phyloP scores from a whole-genome alignment of 2,888 invertebrate species.

The Eudasyphora cyanicolor region DNA sequence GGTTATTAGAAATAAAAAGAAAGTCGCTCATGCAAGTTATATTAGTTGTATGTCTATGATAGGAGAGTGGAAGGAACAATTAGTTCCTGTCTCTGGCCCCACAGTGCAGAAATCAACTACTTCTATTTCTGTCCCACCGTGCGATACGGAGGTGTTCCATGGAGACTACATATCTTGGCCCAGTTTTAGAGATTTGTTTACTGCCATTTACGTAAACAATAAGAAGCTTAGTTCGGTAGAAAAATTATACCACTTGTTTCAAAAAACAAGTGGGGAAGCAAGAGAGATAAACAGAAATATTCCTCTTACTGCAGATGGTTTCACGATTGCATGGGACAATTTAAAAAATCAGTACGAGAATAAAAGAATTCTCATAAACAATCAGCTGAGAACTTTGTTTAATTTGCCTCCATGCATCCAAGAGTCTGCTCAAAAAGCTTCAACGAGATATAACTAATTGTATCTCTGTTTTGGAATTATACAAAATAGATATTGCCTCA shows the following conservation, averaged over 20 bases:
- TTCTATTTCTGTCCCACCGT: not conserved
- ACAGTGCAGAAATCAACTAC: not conserved
- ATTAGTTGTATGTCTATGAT: not conserved
- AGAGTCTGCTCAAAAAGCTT: not conserved
- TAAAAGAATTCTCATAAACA: no score
- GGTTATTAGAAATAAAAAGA: not conserved
- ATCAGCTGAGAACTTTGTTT: no score
- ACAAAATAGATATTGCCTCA: not conserved
- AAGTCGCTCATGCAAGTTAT: not conserved
- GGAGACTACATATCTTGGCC: not conserved
- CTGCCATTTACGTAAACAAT: no score
- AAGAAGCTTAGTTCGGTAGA: not conserved
- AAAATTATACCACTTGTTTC: no score
- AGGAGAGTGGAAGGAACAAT: not conserved
- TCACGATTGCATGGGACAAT: no score
- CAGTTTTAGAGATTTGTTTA: not conserved
- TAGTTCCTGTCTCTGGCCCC: not conserved
- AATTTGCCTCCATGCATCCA: no score
- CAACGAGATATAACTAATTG: no score
- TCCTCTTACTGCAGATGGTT: not conserved
- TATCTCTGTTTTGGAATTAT: no score
- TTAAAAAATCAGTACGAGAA: no score
- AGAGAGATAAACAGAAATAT: not conserved
- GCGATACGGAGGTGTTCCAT: conserved; percentile 24
- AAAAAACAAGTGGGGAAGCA: not conserved